These are phyloP conservation scores for Oncorhynchus gorbuscha DNA, from an alignment of 2,113 vertebrate species.

Conservation along the genomic window DNA sequence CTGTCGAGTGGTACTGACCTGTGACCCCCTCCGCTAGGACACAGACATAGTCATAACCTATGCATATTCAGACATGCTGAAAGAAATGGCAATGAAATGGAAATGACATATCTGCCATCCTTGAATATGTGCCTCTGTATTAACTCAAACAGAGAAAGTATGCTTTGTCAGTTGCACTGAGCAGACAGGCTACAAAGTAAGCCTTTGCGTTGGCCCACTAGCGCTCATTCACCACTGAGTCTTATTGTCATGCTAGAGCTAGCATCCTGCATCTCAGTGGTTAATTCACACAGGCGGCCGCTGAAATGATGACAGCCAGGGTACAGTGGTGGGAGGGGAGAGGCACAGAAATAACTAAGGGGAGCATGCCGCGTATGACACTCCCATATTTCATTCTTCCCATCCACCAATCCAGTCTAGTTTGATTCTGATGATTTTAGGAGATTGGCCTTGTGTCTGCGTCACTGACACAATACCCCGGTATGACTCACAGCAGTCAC, in stretches of 20 bases:
- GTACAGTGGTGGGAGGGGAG: not conserved
- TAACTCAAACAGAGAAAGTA: no score
- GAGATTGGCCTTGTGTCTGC: constrained; percentile 29
- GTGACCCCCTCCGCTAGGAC: not conserved
- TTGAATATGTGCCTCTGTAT: no score
- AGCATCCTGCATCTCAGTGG: not conserved
- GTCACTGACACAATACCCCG: constrained; percentile 36
- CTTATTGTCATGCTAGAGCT: not conserved
- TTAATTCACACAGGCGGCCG: not conserved
- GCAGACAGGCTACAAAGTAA: no score
- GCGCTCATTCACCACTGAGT: not conserved
- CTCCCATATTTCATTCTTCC: constrained; percentile 13
- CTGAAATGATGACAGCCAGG: not conserved
- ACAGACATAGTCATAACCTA: not conserved
- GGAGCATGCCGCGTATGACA: not conserved
- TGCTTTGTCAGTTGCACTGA: no score
- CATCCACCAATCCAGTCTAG: constrained; percentile 16
- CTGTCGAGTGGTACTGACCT: not conserved
- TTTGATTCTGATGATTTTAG: constrained; percentile 40
- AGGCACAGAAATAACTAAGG: not conserved
- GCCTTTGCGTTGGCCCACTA: no score
- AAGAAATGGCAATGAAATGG: no score
- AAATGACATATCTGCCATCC: no score
- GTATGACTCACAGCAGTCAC: constrained; percentile 32
- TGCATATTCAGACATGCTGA: no score